These are phyloP conservation scores for Cheilosia variabilis DNA, from an alignment of 2,888 invertebrate genomes.

Conservation along the genomic window DNA sequence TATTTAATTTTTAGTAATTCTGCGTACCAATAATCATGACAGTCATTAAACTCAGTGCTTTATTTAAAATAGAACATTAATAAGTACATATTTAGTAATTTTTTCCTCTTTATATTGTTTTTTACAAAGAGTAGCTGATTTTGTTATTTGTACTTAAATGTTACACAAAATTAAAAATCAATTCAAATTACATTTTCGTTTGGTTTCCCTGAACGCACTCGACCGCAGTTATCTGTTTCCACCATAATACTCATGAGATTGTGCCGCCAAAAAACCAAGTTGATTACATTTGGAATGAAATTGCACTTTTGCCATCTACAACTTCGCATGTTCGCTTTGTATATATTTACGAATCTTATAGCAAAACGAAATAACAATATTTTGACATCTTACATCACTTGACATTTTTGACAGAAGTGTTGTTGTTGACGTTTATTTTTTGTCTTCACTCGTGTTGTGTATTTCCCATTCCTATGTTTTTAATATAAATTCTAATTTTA, in stretches of 20 bases:
- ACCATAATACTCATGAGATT: not conserved
- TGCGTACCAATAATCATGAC: too few species aligned
- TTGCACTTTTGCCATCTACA: constrained; percentile 17
- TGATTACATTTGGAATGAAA: constrained; percentile 42
- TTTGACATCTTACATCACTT: constrained; percentile 52
- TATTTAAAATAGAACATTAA: too few species aligned
- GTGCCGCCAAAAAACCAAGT: constrained; percentile 1
- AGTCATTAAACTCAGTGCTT: too few species aligned
- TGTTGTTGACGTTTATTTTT: constrained; percentile 46
- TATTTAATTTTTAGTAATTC: too few species aligned
- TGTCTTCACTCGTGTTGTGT: constrained; percentile 48
- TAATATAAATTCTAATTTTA: constrained; percentile 74
- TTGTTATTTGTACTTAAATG: not conserved
- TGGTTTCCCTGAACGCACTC: not conserved
- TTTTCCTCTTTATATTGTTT: too few species aligned
- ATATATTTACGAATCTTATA: constrained; percentile 63
- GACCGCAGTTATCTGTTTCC: not conserved
- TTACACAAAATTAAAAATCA: too few species aligned
- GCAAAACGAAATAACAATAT: constrained; percentile 15
- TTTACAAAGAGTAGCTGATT: not conserved
- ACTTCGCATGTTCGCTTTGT: constrained; percentile 24
- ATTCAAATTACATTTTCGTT: too few species aligned
- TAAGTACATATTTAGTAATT: too few species aligned
- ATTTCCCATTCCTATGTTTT: constrained; percentile 64
- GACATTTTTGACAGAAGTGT: constrained; percentile 40